Evolutionary conservation across 2,797 vertebrate genomes (phyloP), one percentile per base, ranked within the genome.

Genomic region (Siniperca obscura): DNA sequence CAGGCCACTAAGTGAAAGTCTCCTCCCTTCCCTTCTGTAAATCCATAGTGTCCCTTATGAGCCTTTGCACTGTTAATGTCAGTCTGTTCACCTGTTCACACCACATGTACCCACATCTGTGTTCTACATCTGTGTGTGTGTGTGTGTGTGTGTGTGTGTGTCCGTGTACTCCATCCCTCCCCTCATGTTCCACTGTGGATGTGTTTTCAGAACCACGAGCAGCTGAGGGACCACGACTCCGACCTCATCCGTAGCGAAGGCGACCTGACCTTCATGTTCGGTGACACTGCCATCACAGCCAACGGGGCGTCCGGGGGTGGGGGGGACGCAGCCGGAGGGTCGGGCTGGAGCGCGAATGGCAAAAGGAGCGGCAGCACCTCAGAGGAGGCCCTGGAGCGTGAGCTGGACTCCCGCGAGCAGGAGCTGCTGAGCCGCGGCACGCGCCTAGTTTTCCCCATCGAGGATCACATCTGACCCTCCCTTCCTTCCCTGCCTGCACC

Each of bases 371-470:
- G 96, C 94, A 97, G 96, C 90, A 96, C 92, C 27, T 98, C 97
- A 0, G 97, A 99, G 92, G 98, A 98, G 87, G 97, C 96, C 1
- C 94, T 98, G 89, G 98, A 99, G 92, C 94, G 74, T 25, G 98
- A 98, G 93, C 95, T 97, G 90, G 98, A 97, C 95, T 95, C 94
- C 68, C 96, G 95, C 12, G 97, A 98, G 77, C 97, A 97, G 85
- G 98, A 98, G 90, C 85, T 97, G 84, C 95, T 98, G 73, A 98
- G 94, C 92, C 95, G 98, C 19, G 98, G 98, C 53, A 99, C 98
- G 0, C 96, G 97, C 55, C 95, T 99, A 65, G 98, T 99, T 75
- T 98, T 99, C 94, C 98, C 98, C 87, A 95, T 98, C 59, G 97
- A 98, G 91, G 98, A 99, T 88, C 96, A 97, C 65, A 94, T 96